Conservation (phyloP, 2,888 invertebrate genomes). For the Nomada fucata region DNA sequence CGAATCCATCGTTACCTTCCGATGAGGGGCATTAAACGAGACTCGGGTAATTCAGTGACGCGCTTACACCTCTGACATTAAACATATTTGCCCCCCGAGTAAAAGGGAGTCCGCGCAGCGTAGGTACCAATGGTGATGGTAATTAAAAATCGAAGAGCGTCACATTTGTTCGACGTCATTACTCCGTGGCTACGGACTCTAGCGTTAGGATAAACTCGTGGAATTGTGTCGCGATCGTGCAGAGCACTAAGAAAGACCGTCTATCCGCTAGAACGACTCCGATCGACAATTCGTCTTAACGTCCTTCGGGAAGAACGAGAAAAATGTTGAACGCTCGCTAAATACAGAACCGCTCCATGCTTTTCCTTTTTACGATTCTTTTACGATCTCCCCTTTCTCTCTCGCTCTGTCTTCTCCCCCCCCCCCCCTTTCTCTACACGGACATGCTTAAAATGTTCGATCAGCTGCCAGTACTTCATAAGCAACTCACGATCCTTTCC, state of each 20-base stretch:
- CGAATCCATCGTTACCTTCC: constrained; percentile 34
- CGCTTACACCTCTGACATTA: neutral
- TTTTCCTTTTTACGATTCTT: neutral
- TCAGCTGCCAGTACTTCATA: constrained; percentile 38
- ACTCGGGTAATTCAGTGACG: neutral
- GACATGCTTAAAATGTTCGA: constrained; percentile 1
- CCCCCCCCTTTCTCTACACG: no score
- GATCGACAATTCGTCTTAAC: constrained; percentile 11
- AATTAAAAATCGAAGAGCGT: no score
- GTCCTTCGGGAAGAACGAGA: neutral
- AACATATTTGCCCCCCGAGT: neutral
- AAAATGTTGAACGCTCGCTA: no score
- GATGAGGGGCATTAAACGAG: neutral
- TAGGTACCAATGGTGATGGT: no score
- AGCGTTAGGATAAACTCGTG: constrained; percentile 76
- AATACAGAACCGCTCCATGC: no score
- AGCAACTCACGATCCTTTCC: constrained; percentile 31
- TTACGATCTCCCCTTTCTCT: no score
- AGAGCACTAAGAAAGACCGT: constrained; percentile 59
- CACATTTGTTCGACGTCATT: constrained; percentile 60
- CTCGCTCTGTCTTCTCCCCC: no score
- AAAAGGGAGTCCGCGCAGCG: neutral
- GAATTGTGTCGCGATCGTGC: constrained; percentile 77
- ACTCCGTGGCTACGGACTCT: constrained; percentile 67
- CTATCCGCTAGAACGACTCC: constrained; percentile 34